Conservation (phyloP, 2,888 invertebrate genomes). For the Drosophila nigricruria region DNA sequence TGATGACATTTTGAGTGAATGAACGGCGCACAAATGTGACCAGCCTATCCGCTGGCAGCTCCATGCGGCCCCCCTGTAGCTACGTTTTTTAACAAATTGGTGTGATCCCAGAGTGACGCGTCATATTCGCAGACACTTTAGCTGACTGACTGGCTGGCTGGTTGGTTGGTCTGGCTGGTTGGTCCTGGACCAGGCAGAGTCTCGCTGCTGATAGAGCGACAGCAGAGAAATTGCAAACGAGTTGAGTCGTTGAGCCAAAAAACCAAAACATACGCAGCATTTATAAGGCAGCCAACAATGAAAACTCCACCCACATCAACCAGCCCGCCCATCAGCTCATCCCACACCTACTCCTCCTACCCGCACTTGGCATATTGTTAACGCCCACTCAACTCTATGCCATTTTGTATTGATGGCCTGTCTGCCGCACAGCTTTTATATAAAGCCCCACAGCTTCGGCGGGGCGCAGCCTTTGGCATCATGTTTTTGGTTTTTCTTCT, state of each 20-base stretch:
- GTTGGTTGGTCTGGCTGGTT: conserved; percentile 21
- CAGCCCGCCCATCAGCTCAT: background rate
- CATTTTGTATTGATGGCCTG: conserved; percentile 81
- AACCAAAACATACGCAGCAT: conserved; percentile 81
- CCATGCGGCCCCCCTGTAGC: conserved; percentile 17
- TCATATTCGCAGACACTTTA: conserved; percentile 80
- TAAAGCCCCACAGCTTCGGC: conserved; percentile 73
- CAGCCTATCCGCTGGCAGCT: conserved; percentile 61
- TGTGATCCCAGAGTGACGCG: conserved; percentile 81
- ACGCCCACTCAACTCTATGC: conserved; percentile 81
- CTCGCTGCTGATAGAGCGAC: conserved; percentile 68
- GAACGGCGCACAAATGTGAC: conserved; percentile 72
- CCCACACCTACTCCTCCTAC: background rate
- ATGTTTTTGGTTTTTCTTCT: conserved; percentile 66
- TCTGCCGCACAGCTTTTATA: conserved; percentile 82
- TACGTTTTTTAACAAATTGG: conserved; percentile 80
- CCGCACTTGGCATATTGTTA: conserved; percentile 67
- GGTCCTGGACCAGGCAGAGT: conserved; percentile 8
- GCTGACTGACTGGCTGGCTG: conserved; percentile 50
- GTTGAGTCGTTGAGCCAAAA: conserved; percentile 80
- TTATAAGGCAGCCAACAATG: conserved; percentile 79
- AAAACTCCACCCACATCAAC: conserved; percentile 28
- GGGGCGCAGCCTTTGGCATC: conserved; percentile 77
- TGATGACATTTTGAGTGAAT: conserved; percentile 83
- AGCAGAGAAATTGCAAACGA: conserved; percentile 80